These are phyloP conservation scores for Neomorphus geoffroyi DNA, from an alignment of 2,797 vertebrate species.

Conservation along the genomic window DNA sequence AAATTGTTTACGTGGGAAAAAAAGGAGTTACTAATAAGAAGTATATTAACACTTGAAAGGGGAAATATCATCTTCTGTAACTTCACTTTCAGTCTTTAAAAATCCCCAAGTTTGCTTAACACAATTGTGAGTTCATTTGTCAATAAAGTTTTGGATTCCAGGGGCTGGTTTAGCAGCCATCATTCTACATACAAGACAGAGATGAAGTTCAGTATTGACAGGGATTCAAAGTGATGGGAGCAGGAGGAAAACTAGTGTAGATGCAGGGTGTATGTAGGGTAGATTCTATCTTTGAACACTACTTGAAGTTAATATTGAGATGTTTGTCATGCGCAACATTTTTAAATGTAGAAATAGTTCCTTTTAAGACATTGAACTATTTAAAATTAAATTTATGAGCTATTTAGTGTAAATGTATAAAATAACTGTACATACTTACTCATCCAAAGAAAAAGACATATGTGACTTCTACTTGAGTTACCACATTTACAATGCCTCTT, in stretches of 20 bases:
- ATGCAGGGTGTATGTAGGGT: background rate
- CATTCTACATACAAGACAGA: background rate
- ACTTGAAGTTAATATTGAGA: background rate
- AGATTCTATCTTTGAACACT: background rate
- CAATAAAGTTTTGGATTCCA: background rate
- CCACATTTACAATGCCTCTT: background rate
- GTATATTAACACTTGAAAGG: background rate
- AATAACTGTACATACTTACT: background rate
- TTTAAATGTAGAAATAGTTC: background rate
- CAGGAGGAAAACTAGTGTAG: background rate
- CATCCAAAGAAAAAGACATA: background rate
- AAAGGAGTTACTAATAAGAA: background rate
- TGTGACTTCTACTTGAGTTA: background rate
- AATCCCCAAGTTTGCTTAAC: background rate
- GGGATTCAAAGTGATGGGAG: background rate
- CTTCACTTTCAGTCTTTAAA: background rate
- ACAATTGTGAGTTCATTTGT: background rate
- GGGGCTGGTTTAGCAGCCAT: background rate
- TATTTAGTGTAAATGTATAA: background rate
- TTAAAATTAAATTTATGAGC: background rate
- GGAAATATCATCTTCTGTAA: background rate
- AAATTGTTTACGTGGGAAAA: background rate
- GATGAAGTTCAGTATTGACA: background rate
- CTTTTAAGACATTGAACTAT: background rate
- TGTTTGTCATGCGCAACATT: background rate